phyloP scores from a whole-genome alignment of 1,140 invertebrate genomes.

The Metaphire vulgaris region DNA sequence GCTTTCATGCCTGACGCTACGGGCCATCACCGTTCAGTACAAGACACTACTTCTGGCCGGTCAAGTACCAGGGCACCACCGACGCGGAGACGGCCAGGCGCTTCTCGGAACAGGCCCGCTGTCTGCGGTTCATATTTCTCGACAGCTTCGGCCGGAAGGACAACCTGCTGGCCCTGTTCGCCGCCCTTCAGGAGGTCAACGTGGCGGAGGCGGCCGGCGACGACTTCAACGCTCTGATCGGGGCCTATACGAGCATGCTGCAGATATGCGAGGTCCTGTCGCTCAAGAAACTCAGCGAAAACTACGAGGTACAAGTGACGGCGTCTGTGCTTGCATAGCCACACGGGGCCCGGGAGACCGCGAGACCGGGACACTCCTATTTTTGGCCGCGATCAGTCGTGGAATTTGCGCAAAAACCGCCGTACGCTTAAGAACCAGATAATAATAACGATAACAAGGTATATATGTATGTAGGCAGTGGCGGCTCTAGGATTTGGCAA shows the following conservation, averaged over 20 bases:
- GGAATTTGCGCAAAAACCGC: too few relatives aligned
- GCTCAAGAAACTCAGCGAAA: neutral
- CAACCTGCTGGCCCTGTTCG: neutral
- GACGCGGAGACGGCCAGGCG: neutral
- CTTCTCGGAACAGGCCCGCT: slow-evolving; percentile 8
- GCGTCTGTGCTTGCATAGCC: too few relatives aligned
- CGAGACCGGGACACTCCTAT: too few relatives aligned
- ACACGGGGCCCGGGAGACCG: too few relatives aligned
- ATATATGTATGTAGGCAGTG: too few relatives aligned
- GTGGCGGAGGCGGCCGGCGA: neutral
- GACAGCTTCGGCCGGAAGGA: neutral
- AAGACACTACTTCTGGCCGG: slow-evolving; percentile 7
- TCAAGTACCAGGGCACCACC: neutral
- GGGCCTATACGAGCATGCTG: neutral
- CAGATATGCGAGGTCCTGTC: neutral
- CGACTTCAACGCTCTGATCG: neutral
- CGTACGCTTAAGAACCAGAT: too few relatives aligned
- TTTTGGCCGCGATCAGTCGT: too few relatives aligned
- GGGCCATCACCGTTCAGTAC: neutral
- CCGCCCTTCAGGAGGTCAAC: neutral
- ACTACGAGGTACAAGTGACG: neutral
- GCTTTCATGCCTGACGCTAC: neutral
- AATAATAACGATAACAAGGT: too few relatives aligned
- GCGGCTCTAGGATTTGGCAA: too few relatives aligned
- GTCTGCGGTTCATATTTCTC: neutral